Conservation (phyloP, 2,113 vertebrate genomes). For the Tringa solitaria region DNA sequence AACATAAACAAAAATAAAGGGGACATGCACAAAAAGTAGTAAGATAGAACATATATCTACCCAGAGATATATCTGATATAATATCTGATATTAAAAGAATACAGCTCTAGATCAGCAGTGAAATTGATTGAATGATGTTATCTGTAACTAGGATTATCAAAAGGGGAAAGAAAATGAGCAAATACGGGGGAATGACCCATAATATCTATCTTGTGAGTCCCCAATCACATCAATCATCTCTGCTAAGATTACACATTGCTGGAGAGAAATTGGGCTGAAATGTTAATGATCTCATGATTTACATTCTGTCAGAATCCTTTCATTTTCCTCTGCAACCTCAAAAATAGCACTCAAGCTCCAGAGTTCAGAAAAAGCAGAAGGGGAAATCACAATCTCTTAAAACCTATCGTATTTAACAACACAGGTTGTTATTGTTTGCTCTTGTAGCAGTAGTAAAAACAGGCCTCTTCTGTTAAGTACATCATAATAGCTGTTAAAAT, state of each 20-base stretch:
- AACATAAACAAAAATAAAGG: not conserved
- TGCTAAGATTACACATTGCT: conserved; percentile 2
- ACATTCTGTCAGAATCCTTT: conserved; percentile 36
- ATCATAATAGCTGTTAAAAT: not conserved
- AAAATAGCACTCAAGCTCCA: not conserved
- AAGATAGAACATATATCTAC: not conserved
- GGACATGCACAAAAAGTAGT: not conserved
- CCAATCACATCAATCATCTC: conserved; percentile 15
- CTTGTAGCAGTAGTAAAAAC: not conserved
- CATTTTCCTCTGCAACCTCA: not conserved
- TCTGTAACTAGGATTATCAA: conserved; percentile 23
- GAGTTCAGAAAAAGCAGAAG: not conserved
- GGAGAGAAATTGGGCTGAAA: conserved; percentile 43
- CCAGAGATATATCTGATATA: not conserved
- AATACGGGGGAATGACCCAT: not conserved
- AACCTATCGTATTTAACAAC: not conserved
- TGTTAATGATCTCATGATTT: conserved; percentile 56
- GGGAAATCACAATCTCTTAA: not conserved
- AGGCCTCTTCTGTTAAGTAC: not conserved
- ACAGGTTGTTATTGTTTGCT: not conserved
- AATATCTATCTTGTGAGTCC: not conserved
- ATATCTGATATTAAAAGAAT: not conserved
- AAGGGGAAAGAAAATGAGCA: conserved; percentile 45
- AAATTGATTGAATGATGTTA: conserved; percentile 39
- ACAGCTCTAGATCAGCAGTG: not conserved